Conservation (phyloP, 2,888 invertebrate species). For the Desoria tigrina region DNA sequence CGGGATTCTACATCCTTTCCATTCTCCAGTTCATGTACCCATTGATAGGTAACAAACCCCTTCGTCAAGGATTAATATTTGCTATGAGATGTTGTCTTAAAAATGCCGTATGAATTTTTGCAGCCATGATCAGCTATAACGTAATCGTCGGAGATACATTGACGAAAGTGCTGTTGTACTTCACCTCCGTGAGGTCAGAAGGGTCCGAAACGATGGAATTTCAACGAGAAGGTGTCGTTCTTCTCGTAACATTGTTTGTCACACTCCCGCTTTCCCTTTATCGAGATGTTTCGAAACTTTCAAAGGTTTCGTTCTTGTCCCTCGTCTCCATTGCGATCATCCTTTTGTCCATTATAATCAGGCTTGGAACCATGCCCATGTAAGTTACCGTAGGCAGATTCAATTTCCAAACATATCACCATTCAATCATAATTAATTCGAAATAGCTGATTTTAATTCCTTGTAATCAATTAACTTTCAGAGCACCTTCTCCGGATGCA, state of each 20-base stretch:
- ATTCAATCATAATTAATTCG: too few relatives aligned
- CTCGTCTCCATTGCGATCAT: conserved; percentile 74
- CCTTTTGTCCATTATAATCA: conserved; percentile 66
- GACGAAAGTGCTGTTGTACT: conserved; percentile 75
- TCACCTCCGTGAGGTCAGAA: conserved; percentile 62
- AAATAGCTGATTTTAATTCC: too few relatives aligned
- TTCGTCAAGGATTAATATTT: too few relatives aligned
- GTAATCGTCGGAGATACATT: conserved; percentile 83
- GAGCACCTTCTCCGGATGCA: conserved; percentile 66
- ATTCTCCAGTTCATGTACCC: conserved; percentile 79
- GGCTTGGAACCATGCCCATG: conserved; percentile 67
- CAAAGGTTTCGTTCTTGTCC: conserved; percentile 65
- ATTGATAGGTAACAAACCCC: conserved; percentile 73
- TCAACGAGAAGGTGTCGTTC: conserved; percentile 68
- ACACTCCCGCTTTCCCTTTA: conserved; percentile 78
- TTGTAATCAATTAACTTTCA: conserved; percentile 56
- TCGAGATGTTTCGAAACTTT: conserved; percentile 60
- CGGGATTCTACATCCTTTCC: conserved; percentile 74
- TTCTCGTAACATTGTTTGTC: conserved; percentile 70
- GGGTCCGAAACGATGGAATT: conserved; percentile 60
- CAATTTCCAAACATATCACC: too few relatives aligned
- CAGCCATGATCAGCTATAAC: conserved; percentile 86
- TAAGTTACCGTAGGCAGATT: too few relatives aligned
- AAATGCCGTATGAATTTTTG: conserved; percentile 54
- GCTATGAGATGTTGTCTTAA: not conserved